Base-by-base conservation (phyloP, 1,140 invertebrate species). In the Hormaphis cornu region DNA sequence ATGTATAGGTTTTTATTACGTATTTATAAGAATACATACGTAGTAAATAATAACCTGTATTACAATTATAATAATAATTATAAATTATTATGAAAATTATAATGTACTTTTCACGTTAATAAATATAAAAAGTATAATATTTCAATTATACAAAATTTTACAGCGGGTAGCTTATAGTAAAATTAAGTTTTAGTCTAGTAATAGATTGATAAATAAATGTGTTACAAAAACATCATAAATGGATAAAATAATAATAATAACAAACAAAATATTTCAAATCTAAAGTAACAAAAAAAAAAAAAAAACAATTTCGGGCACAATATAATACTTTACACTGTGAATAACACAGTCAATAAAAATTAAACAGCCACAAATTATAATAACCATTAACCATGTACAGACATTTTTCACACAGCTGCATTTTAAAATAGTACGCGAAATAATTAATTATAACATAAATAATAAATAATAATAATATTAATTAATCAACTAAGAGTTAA, bases 241-340 rank as follows among this genome's bases (percentile, higher is more conserved):
- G n/a, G n/a, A n/a, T n/a, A n/a, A 24, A 9, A 22, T 66, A 30
- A 66, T 48, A 50, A 50, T 66, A 50, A 33, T 66, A 66, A 66
- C 61, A 48, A 66, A 50, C 35, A 10, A 50, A 66, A 48, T 26
- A 33, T 24, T 66, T 6, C 33, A 66, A 48, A 63, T 66, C 28
- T 66, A 66, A 7, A 66, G 44, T 50, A 66, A 66, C 44, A 66
- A 50, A 66, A 44, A 44, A 61, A 63, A 44, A 44, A 61, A 63
- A 33, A 46, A 42, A 6, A 37, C 26, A 63, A 12, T 48, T 66
- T 66, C 50, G 59, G 59, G 48, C 61, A 35, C 37, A 22, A 14
- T 26, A 22, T 24, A 30, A 66, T 66, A 35, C n/a, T n/a, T n/a
- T n/a, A 66, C 50, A 66, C 61, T 50, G 61, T 66, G 58, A 46